Base-by-base conservation (phyloP, 2,113 vertebrate genomes). In the Scolopax mira region DNA sequence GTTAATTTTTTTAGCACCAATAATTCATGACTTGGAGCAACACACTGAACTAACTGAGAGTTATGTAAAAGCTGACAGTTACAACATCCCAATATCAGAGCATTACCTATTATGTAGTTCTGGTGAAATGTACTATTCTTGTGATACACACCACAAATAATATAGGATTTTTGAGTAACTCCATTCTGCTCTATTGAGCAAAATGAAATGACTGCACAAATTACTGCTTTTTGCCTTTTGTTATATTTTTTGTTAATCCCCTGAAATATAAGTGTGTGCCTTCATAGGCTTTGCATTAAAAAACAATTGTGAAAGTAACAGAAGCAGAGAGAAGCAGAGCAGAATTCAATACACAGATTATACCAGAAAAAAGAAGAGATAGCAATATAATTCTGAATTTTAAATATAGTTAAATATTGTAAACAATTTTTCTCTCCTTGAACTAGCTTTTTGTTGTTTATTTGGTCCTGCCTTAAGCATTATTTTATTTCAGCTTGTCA, bases 201-300 rank as follows among this genome's bases (percentile, higher is more conserved):
- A 93, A 94, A 91, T 2, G 2, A 85, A 85, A 93, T 72, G 69
- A 65, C 77, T 64, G 46, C 51, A 80, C 31, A 93, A 90, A 92
- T 89, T 89, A 37, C 49, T 93, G 35, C 25, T 11, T 82, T 95
- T 90, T 87, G 14, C 67, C 37, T 91, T 92, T 91, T 94, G 30
- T 89, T 90, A 25, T 58, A 18, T 73, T 79, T 83, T 89, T 69
- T 62, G 65, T 69, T 95, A 94, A 96, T 90, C 74, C 51, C 10
- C 54, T 93, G 64, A n/a, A 86, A 93, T 69, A 88, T 60, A 94
- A 88, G 18, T 49, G 27, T 62, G 19, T 93, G 61, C 15, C 79
- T 93, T 90, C 52, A 35, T 28, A 48, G 64, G 44, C 30, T 90
- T 91, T 95, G 87, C 75, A 72, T 94, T 85, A 82, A 79, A 85